Evolutionary conservation across 2,797 vertebrate genomes (phyloP), one percentile per base, ranked within the genome.

Genomic region (Myoxocephalus aenaeus): DNA sequence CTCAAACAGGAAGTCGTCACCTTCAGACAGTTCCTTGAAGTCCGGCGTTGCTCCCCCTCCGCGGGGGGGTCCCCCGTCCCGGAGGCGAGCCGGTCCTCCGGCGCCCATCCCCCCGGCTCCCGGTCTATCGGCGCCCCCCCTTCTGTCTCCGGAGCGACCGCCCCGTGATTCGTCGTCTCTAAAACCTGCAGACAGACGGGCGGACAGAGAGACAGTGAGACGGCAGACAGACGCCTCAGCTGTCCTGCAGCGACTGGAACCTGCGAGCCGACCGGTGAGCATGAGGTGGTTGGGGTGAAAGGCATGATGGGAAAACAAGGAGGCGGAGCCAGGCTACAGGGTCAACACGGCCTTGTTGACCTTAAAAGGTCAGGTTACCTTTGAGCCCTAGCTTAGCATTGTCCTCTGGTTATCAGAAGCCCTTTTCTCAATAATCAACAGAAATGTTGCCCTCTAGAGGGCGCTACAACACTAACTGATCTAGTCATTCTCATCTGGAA

Each of bases 11-110:
- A 50, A 56, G 50, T 69, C 0, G 17, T 70, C 82, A 99, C 98
- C 98, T 90, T 98, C 98, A 95, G 98, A 97, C 3, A 97, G 98
- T 96, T 99, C 98, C 96, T 97, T 96, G 93, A 99, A 99, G 92
- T 99, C 98, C 92, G 96, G 94, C 56, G 88, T 82, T 87, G 95
- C 93, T 6, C 95, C 96, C 9, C 46, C 93, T 6, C 95, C 96
- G 0, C 97, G 97, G 42, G 96, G 96, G 59, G 97, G 97, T 38
- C 93, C 97, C 0, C 13, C 14, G 4, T 99, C 98, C 94, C 98
- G 95, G 90, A 92, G 98, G 77, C 98, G 97, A 7, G 95, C 95
- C 9, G 95, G 94, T 0, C 46, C 82, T 12, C 59, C 94, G 5
- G 29, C 29, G 3, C 38, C 38, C 11, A 11, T 9, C 5, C 86